These are phyloP conservation scores for Ariolimax columbianus DNA, from an alignment of 2,888 invertebrate species.

Conservation along the genomic window DNA sequence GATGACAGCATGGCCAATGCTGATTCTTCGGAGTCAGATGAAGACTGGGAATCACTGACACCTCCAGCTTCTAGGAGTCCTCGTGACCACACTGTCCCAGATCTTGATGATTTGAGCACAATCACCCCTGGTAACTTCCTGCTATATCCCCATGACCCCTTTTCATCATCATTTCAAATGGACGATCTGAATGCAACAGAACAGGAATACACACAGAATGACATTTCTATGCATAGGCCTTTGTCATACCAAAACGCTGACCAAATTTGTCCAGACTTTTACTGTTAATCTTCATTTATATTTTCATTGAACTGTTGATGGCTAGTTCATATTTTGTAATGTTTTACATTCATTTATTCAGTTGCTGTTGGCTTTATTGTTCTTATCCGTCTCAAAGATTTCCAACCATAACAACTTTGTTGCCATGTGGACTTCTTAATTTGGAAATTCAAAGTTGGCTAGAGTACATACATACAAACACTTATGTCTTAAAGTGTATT, in stretches of 20 bases:
- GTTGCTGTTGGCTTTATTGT: background rate
- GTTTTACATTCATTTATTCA: background rate
- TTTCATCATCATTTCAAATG: background rate
- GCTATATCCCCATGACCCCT: background rate
- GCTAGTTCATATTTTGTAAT: background rate
- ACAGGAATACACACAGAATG: background rate
- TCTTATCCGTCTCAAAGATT: background rate
- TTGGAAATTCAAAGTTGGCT: background rate
- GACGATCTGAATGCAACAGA: background rate
- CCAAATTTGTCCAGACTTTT: constrained; percentile 44
- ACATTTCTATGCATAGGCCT: background rate
- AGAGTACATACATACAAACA: background rate
- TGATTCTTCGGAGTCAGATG: constrained; percentile 39
- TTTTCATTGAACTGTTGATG: background rate
- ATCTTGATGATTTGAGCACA: constrained; percentile 22
- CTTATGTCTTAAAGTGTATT: background rate
- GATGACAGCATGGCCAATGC: constrained; percentile 46
- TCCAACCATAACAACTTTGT: no score
- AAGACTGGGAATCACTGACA: constrained; percentile 50
- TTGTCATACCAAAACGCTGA: constrained; percentile 9
- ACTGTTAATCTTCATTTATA: background rate
- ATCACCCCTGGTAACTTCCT: constrained; percentile 16
- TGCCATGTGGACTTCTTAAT: background rate
- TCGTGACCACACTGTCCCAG: constrained; percentile 48
- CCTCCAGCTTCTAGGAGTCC: constrained; percentile 52